A percentile compares a stretch with the other conserved stretches of the same genome.
Evolutionary conservation across 2,113 vertebrate genomes (phyloP).

Genomic region (Neogale vison): DNA sequence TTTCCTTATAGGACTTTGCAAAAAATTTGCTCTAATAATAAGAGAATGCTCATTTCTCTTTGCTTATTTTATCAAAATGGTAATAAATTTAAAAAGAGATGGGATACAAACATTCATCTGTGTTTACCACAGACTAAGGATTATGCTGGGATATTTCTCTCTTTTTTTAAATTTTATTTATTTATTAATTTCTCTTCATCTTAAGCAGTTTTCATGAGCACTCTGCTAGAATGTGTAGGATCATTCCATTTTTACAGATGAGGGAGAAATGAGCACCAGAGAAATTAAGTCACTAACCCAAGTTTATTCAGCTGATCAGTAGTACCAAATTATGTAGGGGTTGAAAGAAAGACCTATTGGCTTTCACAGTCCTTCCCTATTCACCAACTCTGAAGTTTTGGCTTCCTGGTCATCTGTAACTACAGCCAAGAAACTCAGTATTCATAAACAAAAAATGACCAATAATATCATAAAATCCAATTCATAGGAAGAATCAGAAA

Average conservation of each 20-base stretch:
- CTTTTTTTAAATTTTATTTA: too few species aligned
- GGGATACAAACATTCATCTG: background rate
- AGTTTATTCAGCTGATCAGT: background rate
- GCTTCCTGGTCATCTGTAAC: background rate
- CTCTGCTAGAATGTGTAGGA: background rate
- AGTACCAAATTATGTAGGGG: background rate
- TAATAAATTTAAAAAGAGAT: constrained; percentile 18
- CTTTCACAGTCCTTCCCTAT: background rate
- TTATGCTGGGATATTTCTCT: background rate
- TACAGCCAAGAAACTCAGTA: background rate
- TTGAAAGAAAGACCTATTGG: background rate
- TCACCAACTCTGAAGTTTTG: background rate
- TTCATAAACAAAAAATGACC: background rate
- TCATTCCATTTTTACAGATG: background rate
- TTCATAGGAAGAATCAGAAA: background rate
- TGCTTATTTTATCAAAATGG: constrained; percentile 32
- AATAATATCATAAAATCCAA: background rate
- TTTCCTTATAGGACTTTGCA: background rate
- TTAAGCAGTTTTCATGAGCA: background rate
- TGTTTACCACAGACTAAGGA: background rate
- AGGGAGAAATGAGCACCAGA: background rate
- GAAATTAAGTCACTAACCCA: background rate
- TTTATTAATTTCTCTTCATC: background rate
- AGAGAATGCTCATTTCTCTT: background rate
- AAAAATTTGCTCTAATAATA: constrained; percentile 13